Conservation (phyloP, 2,888 invertebrate genomes). For the Heliconius sara region DNA sequence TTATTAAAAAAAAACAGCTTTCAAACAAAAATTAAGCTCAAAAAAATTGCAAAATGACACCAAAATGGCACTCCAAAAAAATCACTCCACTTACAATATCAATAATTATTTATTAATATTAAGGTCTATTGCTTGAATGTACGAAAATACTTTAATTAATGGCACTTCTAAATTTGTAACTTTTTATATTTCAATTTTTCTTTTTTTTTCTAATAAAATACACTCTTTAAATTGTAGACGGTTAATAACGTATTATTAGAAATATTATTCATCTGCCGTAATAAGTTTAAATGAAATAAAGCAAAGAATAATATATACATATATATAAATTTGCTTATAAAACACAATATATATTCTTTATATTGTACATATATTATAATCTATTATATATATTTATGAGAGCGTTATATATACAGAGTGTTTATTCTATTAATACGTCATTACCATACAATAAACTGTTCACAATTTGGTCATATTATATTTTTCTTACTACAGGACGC, state of each 20-base stretch:
- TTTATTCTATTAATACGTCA: constrained; percentile 1
- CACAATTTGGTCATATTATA: constrained; percentile 33
- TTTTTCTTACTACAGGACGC: constrained; percentile 36
- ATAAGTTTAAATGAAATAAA: not conserved
- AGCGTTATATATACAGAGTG: not conserved
- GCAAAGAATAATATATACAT: not conserved
- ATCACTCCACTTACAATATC: constrained; percentile 14
- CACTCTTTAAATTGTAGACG: constrained; percentile 45
- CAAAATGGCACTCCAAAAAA: constrained; percentile 35
- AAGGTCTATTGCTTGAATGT: constrained; percentile 66
- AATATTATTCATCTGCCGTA: not conserved
- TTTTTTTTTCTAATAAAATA: constrained; percentile 48
- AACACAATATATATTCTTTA: not conserved
- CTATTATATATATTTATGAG: not conserved
- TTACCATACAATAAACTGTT: constrained; percentile 22
- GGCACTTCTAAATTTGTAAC: constrained; percentile 75
- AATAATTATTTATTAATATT: constrained; percentile 43
- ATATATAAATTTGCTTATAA: not conserved
- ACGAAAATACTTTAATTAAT: constrained; percentile 80
- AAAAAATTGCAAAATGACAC: constrained; percentile 27
- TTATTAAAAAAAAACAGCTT: not conserved
- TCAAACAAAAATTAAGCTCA: not conserved
- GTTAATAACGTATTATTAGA: not conserved
- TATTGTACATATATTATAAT: not conserved
- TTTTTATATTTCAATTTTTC: constrained; percentile 32